A percentile compares a stretch with the other conserved stretches of the same genome.
These are phyloP conservation scores for Argyrosomus japonicus DNA, from an alignment of 2,113 vertebrate species.

Conservation along the genomic window DNA sequence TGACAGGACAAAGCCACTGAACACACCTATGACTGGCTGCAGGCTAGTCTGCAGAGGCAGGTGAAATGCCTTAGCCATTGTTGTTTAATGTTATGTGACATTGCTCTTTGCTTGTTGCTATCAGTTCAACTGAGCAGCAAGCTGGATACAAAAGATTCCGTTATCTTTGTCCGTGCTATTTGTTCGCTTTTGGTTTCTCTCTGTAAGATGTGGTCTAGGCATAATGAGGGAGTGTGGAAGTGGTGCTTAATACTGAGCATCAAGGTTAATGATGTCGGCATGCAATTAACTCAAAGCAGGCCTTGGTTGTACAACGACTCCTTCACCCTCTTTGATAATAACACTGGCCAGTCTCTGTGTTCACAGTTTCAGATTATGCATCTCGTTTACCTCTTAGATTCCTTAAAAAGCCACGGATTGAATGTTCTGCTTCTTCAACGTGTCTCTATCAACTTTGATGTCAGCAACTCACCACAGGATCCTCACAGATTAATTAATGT, in stretches of 20 bases:
- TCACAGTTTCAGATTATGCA: constrained; percentile 24
- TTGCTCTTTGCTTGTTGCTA: constrained; percentile 37
- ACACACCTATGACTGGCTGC: constrained; percentile 70
- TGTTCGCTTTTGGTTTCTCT: constrained; percentile 21
- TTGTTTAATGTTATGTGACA: constrained; percentile 51
- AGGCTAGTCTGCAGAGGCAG: constrained; percentile 55
- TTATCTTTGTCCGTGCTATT: constrained; percentile 33
- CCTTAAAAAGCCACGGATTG: constrained; percentile 25
- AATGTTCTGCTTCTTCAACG: constrained; percentile 34
- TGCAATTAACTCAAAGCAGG: constrained; percentile 70
- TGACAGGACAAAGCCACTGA: constrained; percentile 74
- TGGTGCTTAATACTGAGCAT: constrained; percentile 59
- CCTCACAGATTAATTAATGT: constrained; percentile 72
- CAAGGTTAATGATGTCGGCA: constrained; percentile 76
- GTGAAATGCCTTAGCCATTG: constrained; percentile 54
- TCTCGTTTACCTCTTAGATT: constrained; percentile 51
- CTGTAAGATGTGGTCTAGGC: constrained; percentile 2
- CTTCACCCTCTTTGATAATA: constrained; percentile 50
- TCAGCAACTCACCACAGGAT: constrained; percentile 69
- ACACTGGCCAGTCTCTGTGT: constrained; percentile 39
- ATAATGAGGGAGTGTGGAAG: constrained; percentile 50
- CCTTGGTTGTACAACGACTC: constrained; percentile 53
- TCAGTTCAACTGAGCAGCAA: constrained; percentile 47
- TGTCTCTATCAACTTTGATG: constrained; percentile 70
- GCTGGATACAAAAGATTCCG: not conserved